Evolutionary conservation across 2,888 invertebrate species (phyloP), one percentile per base, ranked within the genome.

Genomic region (Zygogramma bicolorata): DNA sequence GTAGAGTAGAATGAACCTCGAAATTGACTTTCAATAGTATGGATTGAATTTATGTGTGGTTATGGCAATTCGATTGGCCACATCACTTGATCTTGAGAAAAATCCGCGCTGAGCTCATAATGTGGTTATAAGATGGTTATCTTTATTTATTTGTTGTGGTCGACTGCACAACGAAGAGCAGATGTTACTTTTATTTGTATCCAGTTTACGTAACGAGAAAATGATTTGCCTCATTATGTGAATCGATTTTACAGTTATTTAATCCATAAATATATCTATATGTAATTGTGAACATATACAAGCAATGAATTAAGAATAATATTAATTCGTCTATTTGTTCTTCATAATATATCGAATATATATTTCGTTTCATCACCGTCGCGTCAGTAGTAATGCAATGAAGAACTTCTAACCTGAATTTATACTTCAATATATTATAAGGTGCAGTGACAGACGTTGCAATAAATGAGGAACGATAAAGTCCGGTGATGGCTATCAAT

Each of bases 101-200:
- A 53, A 53, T 25, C n/a, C n/a, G 22, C 13, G 6, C 53, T 25
- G n/a, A 22, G 15, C 53, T 53, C 13, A 25, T 53, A 25, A 53
- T 13, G 53, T 53, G 53, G 34, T 65, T 49, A 65, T 53, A 53
- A 65, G 53, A 65, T 31, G 22, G 20, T 53, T 49, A 53, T 65
- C 65, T 49, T 31, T 20, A 53, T 65, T 65, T 65, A 31, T 65
- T 31, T 27, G 49, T 53, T 34, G 34, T 53, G 34, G 53, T 49
- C 46, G n/a, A 22, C 65, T 18, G 29, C 13, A 22, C 20, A 65
- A 65, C 65, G 31, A 22, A 34, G n/a, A 34, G 65, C 65, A 65
- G 57, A 46, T 65, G 65, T 57, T 65, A 27, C 63, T 63, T 31
- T 42, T 63, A 63, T 46, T 27, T 20, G n/a, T 63, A 27, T 42